Conservation (phyloP, 2,888 invertebrate species). For the Yponomeuta evonymella region DNA sequence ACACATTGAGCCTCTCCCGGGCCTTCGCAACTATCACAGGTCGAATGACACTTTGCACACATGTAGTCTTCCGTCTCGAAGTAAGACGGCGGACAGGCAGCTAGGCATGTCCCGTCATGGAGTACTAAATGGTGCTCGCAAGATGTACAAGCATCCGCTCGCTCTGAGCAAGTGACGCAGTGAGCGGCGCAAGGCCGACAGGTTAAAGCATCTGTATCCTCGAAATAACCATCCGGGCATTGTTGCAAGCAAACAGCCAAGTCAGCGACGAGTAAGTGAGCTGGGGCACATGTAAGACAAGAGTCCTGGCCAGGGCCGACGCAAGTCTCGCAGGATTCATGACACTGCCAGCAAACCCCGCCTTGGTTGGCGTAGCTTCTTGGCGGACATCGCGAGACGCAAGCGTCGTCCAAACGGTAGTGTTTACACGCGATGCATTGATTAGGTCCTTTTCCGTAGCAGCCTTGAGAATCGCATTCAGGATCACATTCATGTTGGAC, state of each 20-base stretch:
- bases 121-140: slow-evolving; percentile 92
- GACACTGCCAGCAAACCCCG: slow-evolving; percentile 89
- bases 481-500: slow-evolving; percentile 86
- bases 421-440: slow-evolving; percentile 90
- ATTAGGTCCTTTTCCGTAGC: slow-evolving; percentile 89
- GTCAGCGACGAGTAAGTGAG: slow-evolving; percentile 88
- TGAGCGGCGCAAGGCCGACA: slow-evolving; percentile 92
- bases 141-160: slow-evolving; percentile 88
- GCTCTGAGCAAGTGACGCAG: slow-evolving; percentile 89
- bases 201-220: slow-evolving; percentile 83
- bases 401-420: slow-evolving; percentile 87
- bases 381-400: slow-evolving; percentile 89
- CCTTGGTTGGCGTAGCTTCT: slow-evolving; percentile 88
- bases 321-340: slow-evolving; percentile 92
- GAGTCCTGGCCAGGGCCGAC: slow-evolving; percentile 92
- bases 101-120: slow-evolving; percentile 87
- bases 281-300: slow-evolving; percentile 89
- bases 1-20: slow-evolving; percentile 87
- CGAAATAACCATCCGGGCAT: slow-evolving; percentile 93
- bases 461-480: slow-evolving; percentile 90
- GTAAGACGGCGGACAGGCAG: slow-evolving; percentile 87
- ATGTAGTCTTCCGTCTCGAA: slow-evolving; percentile 92
- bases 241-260: slow-evolving; percentile 90
- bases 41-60: slow-evolving; percentile 86
- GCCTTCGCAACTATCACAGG: slow-evolving; percentile 88